Evolutionary conservation across 64 coral and sea anemone species (phyloP).

Genomic region (Pocillopora verrucosa): DNA sequence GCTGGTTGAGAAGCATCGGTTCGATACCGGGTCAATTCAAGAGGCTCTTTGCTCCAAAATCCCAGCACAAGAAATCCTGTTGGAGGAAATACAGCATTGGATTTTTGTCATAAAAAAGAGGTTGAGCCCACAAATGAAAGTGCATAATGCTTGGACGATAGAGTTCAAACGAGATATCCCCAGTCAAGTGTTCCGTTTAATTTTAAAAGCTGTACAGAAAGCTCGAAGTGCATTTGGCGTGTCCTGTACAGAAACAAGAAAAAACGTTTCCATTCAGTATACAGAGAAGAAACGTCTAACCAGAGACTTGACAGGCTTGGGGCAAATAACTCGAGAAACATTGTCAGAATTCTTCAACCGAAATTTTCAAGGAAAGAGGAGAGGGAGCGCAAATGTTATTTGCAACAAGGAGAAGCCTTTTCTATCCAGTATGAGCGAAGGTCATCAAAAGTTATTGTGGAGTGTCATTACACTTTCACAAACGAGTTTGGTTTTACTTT

Average conservation of each 20-base stretch:
- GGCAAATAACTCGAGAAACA: conserved; percentile 3
- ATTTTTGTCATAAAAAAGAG: conserved; percentile 31
- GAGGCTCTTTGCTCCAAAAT: too few species aligned
- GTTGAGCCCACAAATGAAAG: conserved; percentile 50
- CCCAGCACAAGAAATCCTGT: too few species aligned
- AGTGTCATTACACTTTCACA: too few species aligned
- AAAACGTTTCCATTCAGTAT: conserved; percentile 21
- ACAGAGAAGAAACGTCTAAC: conserved; percentile 15
- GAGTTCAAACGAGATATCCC: conserved; percentile 56
- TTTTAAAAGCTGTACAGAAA: conserved; percentile 32
- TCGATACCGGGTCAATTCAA: too few species aligned
- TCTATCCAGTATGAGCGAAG: too few species aligned
- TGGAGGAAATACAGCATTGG: conserved; percentile 31
- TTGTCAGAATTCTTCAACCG: not conserved
- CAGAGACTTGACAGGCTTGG: conserved; percentile 33
- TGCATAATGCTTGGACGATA: conserved; percentile 48
- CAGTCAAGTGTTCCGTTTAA: conserved; percentile 55
- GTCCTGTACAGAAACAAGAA: conserved; percentile 41
- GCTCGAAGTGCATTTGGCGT: conserved; percentile 40
- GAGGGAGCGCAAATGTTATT: too few species aligned
- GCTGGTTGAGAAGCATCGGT: too few species aligned
- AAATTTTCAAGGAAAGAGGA: too few species aligned
- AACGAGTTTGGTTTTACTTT: too few species aligned
- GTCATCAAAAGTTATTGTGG: too few species aligned
- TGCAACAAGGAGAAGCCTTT: too few species aligned